Conservation (phyloP, 2,113 vertebrate species). For the Dromiciops gliroides region DNA sequence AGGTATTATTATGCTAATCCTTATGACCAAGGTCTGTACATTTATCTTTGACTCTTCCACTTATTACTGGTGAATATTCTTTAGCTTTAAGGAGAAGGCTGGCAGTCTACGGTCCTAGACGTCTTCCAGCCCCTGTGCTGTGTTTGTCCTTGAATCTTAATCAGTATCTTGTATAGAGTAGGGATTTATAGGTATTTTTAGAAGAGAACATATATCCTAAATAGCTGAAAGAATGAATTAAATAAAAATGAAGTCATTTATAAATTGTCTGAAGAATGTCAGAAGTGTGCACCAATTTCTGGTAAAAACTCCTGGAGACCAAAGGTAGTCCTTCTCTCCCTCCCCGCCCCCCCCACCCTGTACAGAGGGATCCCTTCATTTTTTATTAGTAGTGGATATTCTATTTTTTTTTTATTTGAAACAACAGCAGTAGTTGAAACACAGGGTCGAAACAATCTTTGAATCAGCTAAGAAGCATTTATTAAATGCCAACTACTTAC, state of each 20-base stretch:
- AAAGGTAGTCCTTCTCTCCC: background rate
- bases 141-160: background rate
- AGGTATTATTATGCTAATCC: background rate
- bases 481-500: background rate
- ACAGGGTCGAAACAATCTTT: background rate
- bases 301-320: background rate
- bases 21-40: background rate
- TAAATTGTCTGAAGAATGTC: background rate
- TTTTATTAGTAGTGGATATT: background rate
- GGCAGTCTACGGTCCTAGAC: background rate
- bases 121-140: background rate
- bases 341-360: no score
- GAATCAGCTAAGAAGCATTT: background rate
- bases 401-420: background rate
- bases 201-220: background rate
- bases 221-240: background rate
- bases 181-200: background rate
- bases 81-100: background rate
- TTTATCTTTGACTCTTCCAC: background rate
- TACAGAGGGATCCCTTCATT: background rate
- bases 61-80: background rate
- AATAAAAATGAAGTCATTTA: background rate
- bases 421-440: background rate
- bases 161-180: background rate
- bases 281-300: background rate